Conservation (phyloP, 2,113 vertebrate species). For the Eptatretus burgeri region DNA sequence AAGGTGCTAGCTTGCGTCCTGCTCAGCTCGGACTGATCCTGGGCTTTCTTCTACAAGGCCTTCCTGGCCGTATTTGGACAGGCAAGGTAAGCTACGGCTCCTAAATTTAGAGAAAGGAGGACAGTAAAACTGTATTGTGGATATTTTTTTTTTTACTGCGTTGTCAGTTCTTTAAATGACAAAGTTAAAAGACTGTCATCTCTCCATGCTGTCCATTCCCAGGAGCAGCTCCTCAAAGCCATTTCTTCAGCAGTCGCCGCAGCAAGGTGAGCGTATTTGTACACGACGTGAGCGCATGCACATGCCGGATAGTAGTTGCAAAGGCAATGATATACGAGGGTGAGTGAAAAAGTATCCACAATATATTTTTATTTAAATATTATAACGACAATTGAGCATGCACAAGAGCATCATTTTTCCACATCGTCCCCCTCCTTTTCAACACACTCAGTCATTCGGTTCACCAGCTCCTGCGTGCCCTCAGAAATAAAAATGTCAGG, state of each 20-base stretch:
- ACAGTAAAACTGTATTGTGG: too few species aligned
- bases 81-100: conserved; percentile 38
- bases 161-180: not conserved
- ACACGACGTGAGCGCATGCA: too few species aligned
- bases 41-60: conserved; percentile 42
- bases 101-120: not conserved
- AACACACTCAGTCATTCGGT: too few species aligned
- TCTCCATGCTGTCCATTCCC: not conserved
- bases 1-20: conserved; percentile 44
- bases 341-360: too few species aligned
- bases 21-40: conserved; percentile 67
- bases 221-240: conserved; percentile 77
- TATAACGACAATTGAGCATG: too few species aligned
- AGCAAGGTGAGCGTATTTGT: conserved; percentile 48
- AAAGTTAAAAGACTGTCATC: not conserved
- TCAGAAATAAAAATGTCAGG: too few species aligned
- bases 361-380: too few species aligned
- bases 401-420: too few species aligned
- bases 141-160: not conserved
- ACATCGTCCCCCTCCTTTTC: too few species aligned
- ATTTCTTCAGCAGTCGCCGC: conserved; percentile 44
- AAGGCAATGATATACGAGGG: too few species aligned
- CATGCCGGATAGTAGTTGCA: not conserved
- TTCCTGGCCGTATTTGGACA: conserved; percentile 61
- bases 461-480: too few species aligned